Percentiles rank a stretch among this genome's conserved stretches.
Conservation (phyloP, 2,797 vertebrate species). For the Notamacropus eugenii region DNA sequence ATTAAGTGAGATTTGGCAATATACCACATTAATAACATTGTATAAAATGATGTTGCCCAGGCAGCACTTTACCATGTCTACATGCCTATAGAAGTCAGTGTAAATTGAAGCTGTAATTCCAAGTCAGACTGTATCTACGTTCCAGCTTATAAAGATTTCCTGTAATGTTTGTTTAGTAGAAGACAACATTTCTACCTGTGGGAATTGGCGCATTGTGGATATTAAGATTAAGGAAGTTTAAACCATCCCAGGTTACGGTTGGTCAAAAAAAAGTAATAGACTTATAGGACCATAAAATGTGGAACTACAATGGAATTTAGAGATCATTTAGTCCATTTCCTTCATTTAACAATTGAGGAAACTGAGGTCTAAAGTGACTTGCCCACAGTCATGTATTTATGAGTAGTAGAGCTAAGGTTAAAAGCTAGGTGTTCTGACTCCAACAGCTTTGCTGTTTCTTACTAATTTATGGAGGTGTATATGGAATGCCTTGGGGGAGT, state of each 20-base stretch:
- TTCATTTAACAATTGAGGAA: background rate
- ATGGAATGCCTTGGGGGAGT: background rate
- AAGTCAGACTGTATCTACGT: background rate
- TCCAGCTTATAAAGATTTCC: background rate
- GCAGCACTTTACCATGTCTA: slow-evolving; percentile 49
- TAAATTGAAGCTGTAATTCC: background rate
- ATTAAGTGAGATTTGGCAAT: background rate
- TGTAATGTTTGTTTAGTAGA: background rate
- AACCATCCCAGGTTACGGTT: background rate
- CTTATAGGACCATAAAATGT: background rate
- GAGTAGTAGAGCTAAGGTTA: background rate
- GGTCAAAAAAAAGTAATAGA: background rate
- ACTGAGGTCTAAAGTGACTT: background rate
- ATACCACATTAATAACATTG: background rate
- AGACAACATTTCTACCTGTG: background rate
- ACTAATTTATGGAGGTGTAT: background rate
- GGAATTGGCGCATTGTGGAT: background rate
- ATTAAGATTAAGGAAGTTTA: background rate
- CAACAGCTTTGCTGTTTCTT: background rate
- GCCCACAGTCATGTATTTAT: background rate
- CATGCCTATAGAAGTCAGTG: slow-evolving; percentile 23
- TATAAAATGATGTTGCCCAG: background rate
- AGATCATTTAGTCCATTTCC: background rate
- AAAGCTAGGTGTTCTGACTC: background rate
- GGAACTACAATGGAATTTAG: background rate